phyloP scores from a whole-genome alignment of 1,140 invertebrate genomes.

The Atta colombica region DNA sequence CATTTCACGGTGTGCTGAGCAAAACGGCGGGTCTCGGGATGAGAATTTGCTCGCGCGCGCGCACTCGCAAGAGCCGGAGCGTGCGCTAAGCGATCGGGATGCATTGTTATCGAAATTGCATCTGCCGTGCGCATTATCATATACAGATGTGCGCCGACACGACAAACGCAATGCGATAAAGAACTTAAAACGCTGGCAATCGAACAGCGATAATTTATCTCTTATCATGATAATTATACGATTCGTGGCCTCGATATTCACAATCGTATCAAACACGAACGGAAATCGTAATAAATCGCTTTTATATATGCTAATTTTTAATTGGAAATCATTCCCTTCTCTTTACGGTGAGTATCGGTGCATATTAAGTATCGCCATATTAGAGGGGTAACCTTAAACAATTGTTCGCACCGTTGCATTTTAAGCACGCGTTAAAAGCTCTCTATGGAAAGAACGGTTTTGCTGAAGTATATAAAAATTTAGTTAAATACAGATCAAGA shows the following conservation, averaged over 20 bases:
- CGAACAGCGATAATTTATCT: slow-evolving; percentile 18
- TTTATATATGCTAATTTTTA: neutral
- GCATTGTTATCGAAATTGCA: slow-evolving; percentile 63
- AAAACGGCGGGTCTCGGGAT: slow-evolving; percentile 60
- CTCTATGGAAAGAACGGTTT: neutral
- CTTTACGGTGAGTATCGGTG: neutral
- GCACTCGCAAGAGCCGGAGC: slow-evolving; percentile 51
- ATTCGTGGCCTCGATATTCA: neutral
- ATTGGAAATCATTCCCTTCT: neutral
- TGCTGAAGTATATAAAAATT: neutral
- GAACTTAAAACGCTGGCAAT: slow-evolving; percentile 25
- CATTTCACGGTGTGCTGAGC: slow-evolving; percentile 69
- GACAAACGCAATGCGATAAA: neutral
- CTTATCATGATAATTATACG: slow-evolving; percentile 15
- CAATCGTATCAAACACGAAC: neutral
- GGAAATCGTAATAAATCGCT: neutral
- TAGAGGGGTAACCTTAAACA: slow-evolving; percentile 32
- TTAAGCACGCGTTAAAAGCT: neutral
- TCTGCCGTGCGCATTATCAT: slow-evolving; percentile 55
- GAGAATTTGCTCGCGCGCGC: slow-evolving; percentile 59
- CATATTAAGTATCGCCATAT: neutral
- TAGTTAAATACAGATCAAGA: neutral
- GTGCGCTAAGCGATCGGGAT: slow-evolving; percentile 41
- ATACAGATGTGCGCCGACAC: neutral
- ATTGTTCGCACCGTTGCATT: slow-evolving; percentile 27